phyloP scores from a whole-genome alignment of 2,797 vertebrate genomes.

The Pangasius larnaudii region DNA sequence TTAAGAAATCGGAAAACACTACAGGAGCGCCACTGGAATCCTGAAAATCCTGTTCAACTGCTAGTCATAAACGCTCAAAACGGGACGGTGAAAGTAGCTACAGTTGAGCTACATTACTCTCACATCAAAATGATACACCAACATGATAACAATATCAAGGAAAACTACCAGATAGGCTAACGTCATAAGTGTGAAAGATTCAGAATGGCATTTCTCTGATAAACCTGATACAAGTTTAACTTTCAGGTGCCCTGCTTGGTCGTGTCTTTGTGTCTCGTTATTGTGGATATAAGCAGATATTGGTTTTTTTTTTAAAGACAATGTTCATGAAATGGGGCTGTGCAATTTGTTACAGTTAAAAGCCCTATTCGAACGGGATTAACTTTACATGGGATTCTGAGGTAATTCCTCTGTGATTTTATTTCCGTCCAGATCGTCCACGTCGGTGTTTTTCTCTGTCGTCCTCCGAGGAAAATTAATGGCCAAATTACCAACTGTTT shows the following conservation, averaged over 20 bases:
- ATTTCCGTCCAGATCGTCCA: not conserved
- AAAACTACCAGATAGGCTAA: no score
- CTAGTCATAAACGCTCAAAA: not conserved
- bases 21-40: constrained; percentile 41
- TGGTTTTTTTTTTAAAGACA: no score
- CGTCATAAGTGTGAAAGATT: not conserved
- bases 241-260: not conserved
- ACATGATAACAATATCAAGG: no score
- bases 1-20: not conserved
- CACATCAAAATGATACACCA: not conserved
- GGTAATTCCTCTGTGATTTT: not conserved
- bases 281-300: not conserved
- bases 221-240: not conserved
- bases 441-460: not conserved
- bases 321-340: not conserved
- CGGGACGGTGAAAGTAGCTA: not conserved
- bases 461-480: not conserved
- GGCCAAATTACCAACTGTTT: not conserved
- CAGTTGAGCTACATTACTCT: no score
- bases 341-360: not conserved
- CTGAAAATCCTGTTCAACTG: constrained; percentile 28
- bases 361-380: not conserved
- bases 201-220: not conserved
- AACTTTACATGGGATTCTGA: not conserved
- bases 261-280: not conserved